Evolutionary conservation across 2,113 vertebrate species (phyloP).

Genomic region (Leiothrix lutea): DNA sequence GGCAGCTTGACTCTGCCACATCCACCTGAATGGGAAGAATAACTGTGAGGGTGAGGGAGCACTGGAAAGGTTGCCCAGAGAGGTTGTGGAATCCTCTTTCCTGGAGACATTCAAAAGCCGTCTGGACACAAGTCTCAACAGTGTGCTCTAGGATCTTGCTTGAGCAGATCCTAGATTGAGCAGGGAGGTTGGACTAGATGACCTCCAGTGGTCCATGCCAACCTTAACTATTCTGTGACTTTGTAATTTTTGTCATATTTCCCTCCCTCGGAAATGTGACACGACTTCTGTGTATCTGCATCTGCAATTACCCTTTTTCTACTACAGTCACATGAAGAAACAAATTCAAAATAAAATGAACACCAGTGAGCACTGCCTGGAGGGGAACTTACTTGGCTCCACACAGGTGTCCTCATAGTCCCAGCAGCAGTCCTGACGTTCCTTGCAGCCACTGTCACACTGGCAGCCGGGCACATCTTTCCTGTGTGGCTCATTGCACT

Average conservation of each 20-base stretch:
- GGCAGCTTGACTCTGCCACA: neutral
- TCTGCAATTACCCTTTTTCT: neutral
- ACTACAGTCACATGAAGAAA: neutral
- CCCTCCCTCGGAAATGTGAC: neutral
- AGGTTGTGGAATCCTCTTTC: neutral
- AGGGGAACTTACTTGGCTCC: slow-evolving; percentile 65
- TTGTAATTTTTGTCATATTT: neutral
- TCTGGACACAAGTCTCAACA: neutral
- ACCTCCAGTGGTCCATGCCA: neutral
- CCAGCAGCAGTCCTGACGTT: slow-evolving; percentile 70
- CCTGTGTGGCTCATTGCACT: slow-evolving; percentile 30
- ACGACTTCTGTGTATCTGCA: neutral
- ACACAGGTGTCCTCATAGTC: slow-evolving; percentile 73
- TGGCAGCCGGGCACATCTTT: slow-evolving; percentile 3
- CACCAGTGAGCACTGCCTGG: neutral
- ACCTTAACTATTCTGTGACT: neutral
- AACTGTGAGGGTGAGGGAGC: neutral
- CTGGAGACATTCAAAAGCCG: neutral
- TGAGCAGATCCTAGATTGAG: neutral
- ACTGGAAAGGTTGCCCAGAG: neutral
- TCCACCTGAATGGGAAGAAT: neutral
- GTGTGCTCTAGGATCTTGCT: neutral
- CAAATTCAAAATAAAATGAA: neutral
- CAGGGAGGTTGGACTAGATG: neutral
- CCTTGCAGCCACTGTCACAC: slow-evolving; percentile 56